phyloP scores from a whole-genome alignment of 2,888 invertebrate genomes.

The Tachina fera region DNA sequence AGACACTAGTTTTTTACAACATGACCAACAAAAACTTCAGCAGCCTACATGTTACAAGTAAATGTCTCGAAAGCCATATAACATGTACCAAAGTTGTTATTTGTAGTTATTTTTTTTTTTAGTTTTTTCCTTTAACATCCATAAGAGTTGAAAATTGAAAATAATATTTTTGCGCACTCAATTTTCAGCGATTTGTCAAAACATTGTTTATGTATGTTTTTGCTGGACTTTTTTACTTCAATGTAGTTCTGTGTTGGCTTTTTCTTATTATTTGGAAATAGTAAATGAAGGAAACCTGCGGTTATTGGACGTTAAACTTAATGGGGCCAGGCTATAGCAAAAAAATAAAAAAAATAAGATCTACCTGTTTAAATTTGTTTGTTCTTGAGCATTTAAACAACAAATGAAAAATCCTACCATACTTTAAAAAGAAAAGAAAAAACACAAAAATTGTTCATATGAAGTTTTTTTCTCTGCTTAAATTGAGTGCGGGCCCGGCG shows the following conservation, averaged over 20 bases:
- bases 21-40: slow-evolving; percentile 33
- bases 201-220: slow-evolving; percentile 79
- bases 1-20: slow-evolving; percentile 21
- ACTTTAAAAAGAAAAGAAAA: slow-evolving; percentile 5
- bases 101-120: background rate
- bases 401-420: slow-evolving; percentile 22
- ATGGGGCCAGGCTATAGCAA: slow-evolving; percentile 36
- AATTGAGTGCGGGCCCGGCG: background rate
- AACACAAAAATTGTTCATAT: slow-evolving; percentile 45
- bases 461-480: slow-evolving; percentile 11
- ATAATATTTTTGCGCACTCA: slow-evolving; percentile 82
- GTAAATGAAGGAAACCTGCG: slow-evolving; percentile 57
- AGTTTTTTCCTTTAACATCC: background rate
- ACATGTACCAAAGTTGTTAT: slow-evolving; percentile 32
- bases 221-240: slow-evolving; percentile 1
- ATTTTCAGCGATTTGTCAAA: slow-evolving; percentile 82
- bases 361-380: slow-evolving; percentile 65
- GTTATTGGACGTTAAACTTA: slow-evolving; percentile 63
- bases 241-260: slow-evolving; percentile 33
- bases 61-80: slow-evolving; percentile 49
- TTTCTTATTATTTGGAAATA: slow-evolving; percentile 26
- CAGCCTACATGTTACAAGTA: slow-evolving; percentile 54
- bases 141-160: slow-evolving; percentile 79
- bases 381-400: slow-evolving; percentile 54
- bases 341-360: slow-evolving; percentile 21